phyloP scores from a whole-genome alignment of 2,797 vertebrate species.

The Calcarius lapponicus region DNA sequence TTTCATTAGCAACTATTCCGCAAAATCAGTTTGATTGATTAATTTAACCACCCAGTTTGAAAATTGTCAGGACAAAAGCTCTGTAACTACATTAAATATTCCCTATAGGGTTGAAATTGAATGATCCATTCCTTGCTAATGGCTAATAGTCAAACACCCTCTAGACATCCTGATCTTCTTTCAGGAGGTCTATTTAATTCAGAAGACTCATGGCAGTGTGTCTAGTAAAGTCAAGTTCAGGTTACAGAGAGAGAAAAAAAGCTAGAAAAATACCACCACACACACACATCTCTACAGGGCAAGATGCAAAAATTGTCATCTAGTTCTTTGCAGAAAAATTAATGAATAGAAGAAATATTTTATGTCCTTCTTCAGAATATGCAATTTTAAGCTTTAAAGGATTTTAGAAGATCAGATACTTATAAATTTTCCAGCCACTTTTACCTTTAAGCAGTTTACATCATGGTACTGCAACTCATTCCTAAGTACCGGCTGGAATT shows the following conservation, averaged over 20 bases:
- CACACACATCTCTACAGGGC: background rate
- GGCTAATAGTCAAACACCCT: conserved; percentile 2
- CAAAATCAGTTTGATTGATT: conserved; percentile 10
- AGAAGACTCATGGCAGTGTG: conserved; percentile 8
- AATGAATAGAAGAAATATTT: background rate
- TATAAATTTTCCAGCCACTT: background rate
- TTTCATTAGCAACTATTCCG: background rate
- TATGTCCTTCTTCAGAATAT: background rate
- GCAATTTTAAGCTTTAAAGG: background rate
- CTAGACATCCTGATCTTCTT: conserved; percentile 30
- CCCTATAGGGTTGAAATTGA: conserved; percentile 7
- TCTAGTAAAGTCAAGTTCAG: background rate
- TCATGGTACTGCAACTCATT: background rate
- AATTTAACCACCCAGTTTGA: conserved; percentile 1
- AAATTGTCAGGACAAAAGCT: background rate
- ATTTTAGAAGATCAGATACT: background rate
- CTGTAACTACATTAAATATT: background rate
- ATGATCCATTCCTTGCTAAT: conserved; percentile 30
- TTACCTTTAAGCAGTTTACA: background rate
- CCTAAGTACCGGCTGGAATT: background rate
- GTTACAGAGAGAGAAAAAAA: background rate
- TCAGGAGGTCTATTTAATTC: conserved; percentile 32
- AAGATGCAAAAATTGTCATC: background rate
- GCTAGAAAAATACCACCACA: background rate
- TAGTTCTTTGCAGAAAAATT: background rate